Conservation (phyloP, 2,797 vertebrate genomes). For the Betta splendens region DNA sequence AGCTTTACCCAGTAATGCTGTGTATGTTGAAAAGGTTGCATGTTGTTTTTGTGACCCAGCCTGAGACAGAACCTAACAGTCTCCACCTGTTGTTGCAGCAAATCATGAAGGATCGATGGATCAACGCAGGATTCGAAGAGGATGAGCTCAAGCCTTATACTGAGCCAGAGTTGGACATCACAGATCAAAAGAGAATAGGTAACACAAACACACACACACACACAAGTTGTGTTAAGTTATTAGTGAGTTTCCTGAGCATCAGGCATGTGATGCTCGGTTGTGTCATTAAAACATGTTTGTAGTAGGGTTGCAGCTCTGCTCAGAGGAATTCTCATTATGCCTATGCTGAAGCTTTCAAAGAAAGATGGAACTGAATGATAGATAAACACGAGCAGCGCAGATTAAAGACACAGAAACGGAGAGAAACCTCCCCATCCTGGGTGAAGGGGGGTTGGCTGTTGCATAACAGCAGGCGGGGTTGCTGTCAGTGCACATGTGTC, state of each 20-base stretch:
- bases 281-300: conserved; percentile 4
- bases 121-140: conserved; percentile 95
- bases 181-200: conserved; percentile 99
- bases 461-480: conserved; percentile 60
- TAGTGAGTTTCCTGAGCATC: not conserved
- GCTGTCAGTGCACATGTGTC: conserved; percentile 34
- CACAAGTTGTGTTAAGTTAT: too few species aligned
- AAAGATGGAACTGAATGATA: conserved; percentile 56
- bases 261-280: not conserved
- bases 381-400: conserved; percentile 43
- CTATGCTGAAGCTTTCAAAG: conserved; percentile 15
- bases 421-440: conserved; percentile 34
- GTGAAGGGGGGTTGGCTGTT: conserved; percentile 42
- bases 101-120: conserved; percentile 99
- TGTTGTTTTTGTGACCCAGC: not conserved
- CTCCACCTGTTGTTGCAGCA: conserved; percentile 79
- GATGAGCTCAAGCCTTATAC: conserved; percentile 97
- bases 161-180: conserved; percentile 95
- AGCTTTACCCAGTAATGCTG: not conserved
- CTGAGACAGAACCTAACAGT: not conserved
- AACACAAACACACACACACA: conserved; percentile 16
- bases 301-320: not conserved
- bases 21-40: not conserved
- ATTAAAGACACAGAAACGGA: not conserved
- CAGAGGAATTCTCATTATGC: conserved; percentile 27